Evolutionary conservation across 1,140 invertebrate genomes (phyloP), one percentile per base, ranked within the genome.

Genomic region (Bombus ignitus): DNA sequence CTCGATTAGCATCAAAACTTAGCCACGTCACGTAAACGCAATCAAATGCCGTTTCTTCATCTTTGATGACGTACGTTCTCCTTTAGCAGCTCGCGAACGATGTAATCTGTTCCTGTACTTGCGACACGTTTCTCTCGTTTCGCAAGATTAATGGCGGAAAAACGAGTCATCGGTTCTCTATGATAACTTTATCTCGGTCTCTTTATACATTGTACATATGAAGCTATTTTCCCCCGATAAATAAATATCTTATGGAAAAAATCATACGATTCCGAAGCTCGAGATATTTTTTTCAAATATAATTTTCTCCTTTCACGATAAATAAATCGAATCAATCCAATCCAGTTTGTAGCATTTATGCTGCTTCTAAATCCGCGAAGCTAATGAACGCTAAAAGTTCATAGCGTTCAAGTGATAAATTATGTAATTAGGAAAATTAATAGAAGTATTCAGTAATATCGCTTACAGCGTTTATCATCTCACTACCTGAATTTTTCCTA

Each of bases 21-120:
- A 32, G 28, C 28, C n/a, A 44, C 28, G 28, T 83, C 87, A 83
- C 75, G 86, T 62, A 37, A 85, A 80, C 75, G 88, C 68, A 42
- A 81, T 89, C 59, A 66, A 62, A 76, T 5, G 1, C 8, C 22
- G 28, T 53, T 83, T 42, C 42, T 76, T 83, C 59, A 22, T 39
- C 32, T 44, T 32, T 18, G 13, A 9, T 0, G 13, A 10, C 25
- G 25, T 6, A 8, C 9, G 9, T 22, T 42, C 32, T 35, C 32
- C 53, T 37, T 76, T 82, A 82, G 47, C 22, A 39, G 9, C 2
- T 28, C 37, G 39, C 0, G 39, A 73, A n/a, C 70, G 47, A 35
- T 44, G n/a, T 81, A 81, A 81, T 73, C 80, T 62, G 70, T 35
- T 22, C 57, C 15, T 22, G 47, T 53, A 53, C 47, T 53, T 53